Base-by-base conservation (phyloP, 2,888 invertebrate species). In the Protonemura montana region DNA sequence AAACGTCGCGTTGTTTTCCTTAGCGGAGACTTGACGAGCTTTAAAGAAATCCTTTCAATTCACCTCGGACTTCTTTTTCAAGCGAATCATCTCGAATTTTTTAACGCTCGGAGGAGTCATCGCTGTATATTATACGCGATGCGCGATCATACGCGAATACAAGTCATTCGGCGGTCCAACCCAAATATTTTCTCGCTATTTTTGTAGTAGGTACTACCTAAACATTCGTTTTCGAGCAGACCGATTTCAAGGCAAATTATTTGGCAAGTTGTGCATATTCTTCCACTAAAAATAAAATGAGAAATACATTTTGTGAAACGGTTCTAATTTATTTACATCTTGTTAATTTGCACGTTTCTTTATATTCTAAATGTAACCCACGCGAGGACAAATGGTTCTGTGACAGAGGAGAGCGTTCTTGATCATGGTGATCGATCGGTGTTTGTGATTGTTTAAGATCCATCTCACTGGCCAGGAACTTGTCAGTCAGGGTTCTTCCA, bases 401-500 rank as follows among this genome's bases (percentile, higher is more conserved):
- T 59, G 59, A 59, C 59, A 35, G 5, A 6, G 3, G 35, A 35
- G 5, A 35, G 35, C 3, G 5, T 6, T 3, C 3, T 35, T 35
- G 35, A 35, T 10, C 10, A 10, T 10, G 3, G 35, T 3, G 21
- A 13, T 21, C 2, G 59, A 59, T 13, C 59, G 59, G 59, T 59
- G 21, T 59, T 59, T 59, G 59, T 59, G 10, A 35, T 21, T 59
- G 59, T 13, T 29, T 1, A 30, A 88, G 88, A 88, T 35, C 89
- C 89, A 29, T 87, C 88, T 28, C 89, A 92, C 86, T 96, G 96
- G 96, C 93, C 94, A 3, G 94, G 94, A 16, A 89, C 92, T n/a
- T 96, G 96, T 89, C 91, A 90, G 28, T 91, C 89, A 0, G 97
- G 97, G 0, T 90, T 90, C 76, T 91, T 91, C 76, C 97, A 97